Conservation (phyloP, 2,113 vertebrate genomes). For the Hemicordylus capensis region DNA sequence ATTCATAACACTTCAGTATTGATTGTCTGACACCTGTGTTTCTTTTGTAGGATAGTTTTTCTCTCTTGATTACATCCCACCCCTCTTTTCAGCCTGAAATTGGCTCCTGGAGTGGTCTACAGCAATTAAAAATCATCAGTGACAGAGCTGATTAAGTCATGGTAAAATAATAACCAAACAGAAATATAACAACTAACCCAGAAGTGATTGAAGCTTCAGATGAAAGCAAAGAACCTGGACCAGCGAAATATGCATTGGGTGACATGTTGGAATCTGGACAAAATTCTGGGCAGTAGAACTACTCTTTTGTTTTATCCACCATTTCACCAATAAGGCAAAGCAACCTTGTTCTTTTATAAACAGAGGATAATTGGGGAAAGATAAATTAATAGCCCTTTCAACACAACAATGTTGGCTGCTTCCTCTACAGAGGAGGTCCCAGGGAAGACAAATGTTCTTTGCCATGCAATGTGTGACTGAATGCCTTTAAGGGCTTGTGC, state of each 20-base stretch:
- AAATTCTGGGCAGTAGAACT: not conserved
- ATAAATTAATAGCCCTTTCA: conserved; percentile 29
- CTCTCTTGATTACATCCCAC: too few species aligned
- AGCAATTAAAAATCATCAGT: too few species aligned
- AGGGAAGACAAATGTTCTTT: conserved; percentile 32
- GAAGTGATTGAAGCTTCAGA: too few species aligned
- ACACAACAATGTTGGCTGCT: not conserved
- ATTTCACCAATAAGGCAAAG: not conserved
- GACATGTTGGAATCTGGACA: not conserved
- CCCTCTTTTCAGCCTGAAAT: too few species aligned
- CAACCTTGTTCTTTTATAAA: not conserved
- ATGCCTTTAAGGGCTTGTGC: conserved; percentile 43
- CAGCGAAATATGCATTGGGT: not conserved
- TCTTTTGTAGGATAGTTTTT: too few species aligned
- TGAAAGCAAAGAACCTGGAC: too few species aligned
- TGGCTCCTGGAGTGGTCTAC: too few species aligned
- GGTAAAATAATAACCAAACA: too few species aligned
- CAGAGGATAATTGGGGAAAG: conserved; percentile 4
- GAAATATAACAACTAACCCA: too few species aligned
- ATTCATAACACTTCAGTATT: too few species aligned
- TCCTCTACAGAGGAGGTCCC: not conserved
- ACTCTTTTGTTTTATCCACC: not conserved
- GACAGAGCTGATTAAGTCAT: too few species aligned
- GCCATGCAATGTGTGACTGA: conserved; percentile 35
- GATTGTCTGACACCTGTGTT: too few species aligned